Evolutionary conservation across 2,888 invertebrate species (phyloP), one percentile per base, ranked within the genome.

Genomic region (Ctenicera cuprea): DNA sequence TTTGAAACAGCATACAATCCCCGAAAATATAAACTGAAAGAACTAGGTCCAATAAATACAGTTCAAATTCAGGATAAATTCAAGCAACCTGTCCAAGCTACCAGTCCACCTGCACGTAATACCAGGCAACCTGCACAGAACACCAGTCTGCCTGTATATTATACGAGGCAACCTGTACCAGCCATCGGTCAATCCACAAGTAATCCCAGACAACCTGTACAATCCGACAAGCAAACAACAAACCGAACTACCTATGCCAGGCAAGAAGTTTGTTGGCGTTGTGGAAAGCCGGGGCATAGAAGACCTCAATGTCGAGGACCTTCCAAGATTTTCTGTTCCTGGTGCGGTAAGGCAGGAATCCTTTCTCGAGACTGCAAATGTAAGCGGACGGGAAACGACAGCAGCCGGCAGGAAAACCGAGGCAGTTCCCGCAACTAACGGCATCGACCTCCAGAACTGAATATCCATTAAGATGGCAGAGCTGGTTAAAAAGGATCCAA

Each of bases 241-340:
- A n/a, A n/a, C n/a, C 26, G 5, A 5, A 5, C 5, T 14, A 30
- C 57, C 14, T 26, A 57, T 12, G 1, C 3, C 14, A 9, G 61
- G 5, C 16, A 4, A 11, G 43, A 7, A 16, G 50, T 41, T 30
- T 79, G 79, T 48, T 77, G 77, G 77, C 71, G 74, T 16, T 77
- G 77, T 59, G 65, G 77, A 0, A 61, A 70, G 48, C 30, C 11
- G 1, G 78, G 79, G 1, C 77, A 78, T 38, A 9, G 54, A 3
- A 71, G 71, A 30, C 45, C 41, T 4, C 61, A 70, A 12, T 78
- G 77, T 48, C 16, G n/a, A n/a, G 5, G 69, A 1, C 67, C 68
- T 9, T 67, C 63, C 38, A 76, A 73, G 66, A 12, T 74, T 8
- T 79, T 79, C 63, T 79, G 79, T 50, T 79, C 71, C 9, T 22